Evolutionary conservation across 1,140 invertebrate genomes (phyloP), one percentile per base, ranked within the genome.

Genomic region (Heliconius congener): DNA sequence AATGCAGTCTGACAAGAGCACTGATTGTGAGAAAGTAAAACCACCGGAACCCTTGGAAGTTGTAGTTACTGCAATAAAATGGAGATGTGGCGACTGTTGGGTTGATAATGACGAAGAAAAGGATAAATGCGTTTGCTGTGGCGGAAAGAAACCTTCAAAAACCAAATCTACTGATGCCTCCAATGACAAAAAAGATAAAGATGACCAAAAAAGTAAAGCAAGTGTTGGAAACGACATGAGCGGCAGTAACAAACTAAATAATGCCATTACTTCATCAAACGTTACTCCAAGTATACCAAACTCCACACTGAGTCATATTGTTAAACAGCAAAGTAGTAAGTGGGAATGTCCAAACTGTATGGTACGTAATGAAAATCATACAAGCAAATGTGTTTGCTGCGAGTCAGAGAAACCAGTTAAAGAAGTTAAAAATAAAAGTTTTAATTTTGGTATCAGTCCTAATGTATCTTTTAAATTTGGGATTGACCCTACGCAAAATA

Each of bases 321-420:
- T 85, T 50, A 91, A 88, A 82, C 82, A 86, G 18, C 95, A 95
- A 81, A 81, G 83, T 57, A 81, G 87, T n/a, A 95, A 89, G 71
- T 97, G 97, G 97, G 95, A 96, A 81, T 97, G 97, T 89, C 90
- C 95, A 30, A 94, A 92, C 30, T 97, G 97, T 87, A 95, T 96
- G 90, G 91, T 97, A 1, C 92, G 94, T 74, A 97, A 97, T 85
- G 95, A 96, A 34, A 86, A 85, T 11, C 88, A 94, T 34, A 94
- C 92, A 57, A 84, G 83, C 6, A 96, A 95, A 83, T 98, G 97
- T 93, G 93, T 96, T 30, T 97, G 97, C 81, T 98, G 97, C 87
- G 96, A 96, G 76, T 95, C 96, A 37, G 88, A 95, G 1, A 97
- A 96, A 86, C 96, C 96, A 11, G 74, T 74, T 23, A 87, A 84